A percentile compares a stretch with the other conserved stretches of the same genome.
Conservation (phyloP, 2,797 vertebrate genomes). For the Alosa sapidissima region DNA sequence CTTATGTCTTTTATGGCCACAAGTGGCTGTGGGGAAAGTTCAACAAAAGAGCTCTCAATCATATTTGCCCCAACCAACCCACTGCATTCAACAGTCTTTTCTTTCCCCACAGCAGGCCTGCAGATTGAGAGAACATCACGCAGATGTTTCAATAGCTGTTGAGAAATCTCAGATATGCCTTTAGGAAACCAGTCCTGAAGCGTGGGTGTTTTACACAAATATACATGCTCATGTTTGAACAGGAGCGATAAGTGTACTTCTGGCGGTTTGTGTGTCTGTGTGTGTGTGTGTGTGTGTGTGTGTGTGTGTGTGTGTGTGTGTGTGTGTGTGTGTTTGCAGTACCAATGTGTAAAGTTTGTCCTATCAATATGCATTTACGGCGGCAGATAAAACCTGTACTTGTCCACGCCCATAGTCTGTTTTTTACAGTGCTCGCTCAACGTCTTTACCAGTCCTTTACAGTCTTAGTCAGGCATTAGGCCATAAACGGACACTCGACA, state of each 20-base stretch:
- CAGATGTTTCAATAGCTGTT: slow-evolving; percentile 9
- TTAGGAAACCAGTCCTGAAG: slow-evolving; percentile 22
- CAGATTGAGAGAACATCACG: background rate
- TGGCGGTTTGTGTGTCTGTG: slow-evolving; percentile 5
- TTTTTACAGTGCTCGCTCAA: background rate
- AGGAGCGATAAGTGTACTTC: slow-evolving; percentile 10
- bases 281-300: background rate
- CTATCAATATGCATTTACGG: background rate
- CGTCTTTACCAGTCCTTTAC: slow-evolving; percentile 11
- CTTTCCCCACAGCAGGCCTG: background rate
- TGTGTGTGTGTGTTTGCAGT: background rate
- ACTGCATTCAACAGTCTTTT: background rate
- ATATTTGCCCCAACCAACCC: slow-evolving; percentile 6
- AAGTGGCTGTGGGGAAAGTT: background rate
- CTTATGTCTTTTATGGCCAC: background rate
- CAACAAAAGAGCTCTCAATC: background rate
- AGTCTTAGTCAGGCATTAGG: background rate
- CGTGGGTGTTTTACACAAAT: slow-evolving; percentile 8
- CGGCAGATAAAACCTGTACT: background rate
- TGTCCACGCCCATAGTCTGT: background rate
- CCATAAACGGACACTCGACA: background rate
- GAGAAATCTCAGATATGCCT: slow-evolving; percentile 17
- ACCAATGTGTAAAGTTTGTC: background rate
- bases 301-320: slow-evolving; percentile 7
- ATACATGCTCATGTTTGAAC: slow-evolving; percentile 18